phyloP scores from a whole-genome alignment of 1,140 invertebrate species.

The Brachionus paranguensis region DNA sequence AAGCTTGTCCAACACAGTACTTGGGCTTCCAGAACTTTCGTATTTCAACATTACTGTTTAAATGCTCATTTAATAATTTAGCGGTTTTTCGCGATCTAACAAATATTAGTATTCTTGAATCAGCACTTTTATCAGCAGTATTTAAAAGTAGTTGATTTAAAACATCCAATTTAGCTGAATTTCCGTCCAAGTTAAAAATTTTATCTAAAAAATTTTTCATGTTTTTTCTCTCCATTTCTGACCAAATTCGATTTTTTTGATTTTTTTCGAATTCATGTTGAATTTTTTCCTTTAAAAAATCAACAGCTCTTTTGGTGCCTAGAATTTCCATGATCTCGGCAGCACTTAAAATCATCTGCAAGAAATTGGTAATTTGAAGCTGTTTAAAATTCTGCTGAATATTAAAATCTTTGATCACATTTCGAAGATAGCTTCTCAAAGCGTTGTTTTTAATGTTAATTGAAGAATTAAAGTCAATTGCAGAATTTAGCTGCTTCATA shows the following conservation, averaged over 20 bases:
- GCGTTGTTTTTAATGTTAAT: neutral
- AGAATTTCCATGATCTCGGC: neutral
- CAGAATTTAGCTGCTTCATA: neutral
- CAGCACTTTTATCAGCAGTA: neutral
- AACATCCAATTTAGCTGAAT: neutral
- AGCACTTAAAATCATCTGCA: neutral
- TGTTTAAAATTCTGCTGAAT: neutral
- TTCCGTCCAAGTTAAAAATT: neutral
- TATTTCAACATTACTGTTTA: neutral
- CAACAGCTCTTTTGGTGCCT: neutral
- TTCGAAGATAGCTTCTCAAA: neutral
- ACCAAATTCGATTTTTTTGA: neutral
- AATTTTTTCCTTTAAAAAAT: neutral
- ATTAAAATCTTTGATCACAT: neutral
- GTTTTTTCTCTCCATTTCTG: neutral
- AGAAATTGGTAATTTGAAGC: neutral
- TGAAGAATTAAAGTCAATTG: neutral
- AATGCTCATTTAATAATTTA: neutral
- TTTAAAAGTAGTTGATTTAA: neutral
- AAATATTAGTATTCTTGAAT: neutral
- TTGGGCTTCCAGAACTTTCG: neutral
- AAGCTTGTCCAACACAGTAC: neutral
- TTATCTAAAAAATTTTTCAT: neutral
- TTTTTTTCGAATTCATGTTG: constrained; percentile 6
- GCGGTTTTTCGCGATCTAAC: neutral